phyloP scores from a whole-genome alignment of 2,113 vertebrate genomes.

The Periophthalmodon schlosseri region DNA sequence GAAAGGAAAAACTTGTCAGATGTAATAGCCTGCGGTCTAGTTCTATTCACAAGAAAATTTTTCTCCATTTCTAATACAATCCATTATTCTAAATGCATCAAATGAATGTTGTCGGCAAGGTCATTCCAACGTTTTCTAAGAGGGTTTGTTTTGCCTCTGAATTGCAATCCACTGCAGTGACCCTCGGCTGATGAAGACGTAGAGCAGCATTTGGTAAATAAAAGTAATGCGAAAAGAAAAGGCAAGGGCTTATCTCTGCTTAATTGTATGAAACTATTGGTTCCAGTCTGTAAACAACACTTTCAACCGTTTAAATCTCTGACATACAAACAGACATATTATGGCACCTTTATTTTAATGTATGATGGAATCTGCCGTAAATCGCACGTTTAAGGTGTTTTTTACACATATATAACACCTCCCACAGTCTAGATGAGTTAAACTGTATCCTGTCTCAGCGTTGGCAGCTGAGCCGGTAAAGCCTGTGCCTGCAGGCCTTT shows the following conservation, averaged over 20 bases:
- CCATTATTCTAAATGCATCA: conserved; percentile 30
- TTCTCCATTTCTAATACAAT: conserved; percentile 34
- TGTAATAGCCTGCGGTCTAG: conserved; percentile 23
- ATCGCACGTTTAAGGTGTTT: neutral
- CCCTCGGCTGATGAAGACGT: conserved; percentile 58
- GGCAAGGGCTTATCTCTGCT: neutral
- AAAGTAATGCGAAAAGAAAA: conserved; percentile 35
- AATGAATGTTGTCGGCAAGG: conserved; percentile 54
- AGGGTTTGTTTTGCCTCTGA: conserved; percentile 42
- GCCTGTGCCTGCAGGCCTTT: neutral
- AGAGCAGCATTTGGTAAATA: conserved; percentile 40
- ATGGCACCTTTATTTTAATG: neutral
- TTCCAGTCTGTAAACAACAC: neutral
- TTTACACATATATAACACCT: neutral
- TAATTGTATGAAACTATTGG: conserved; percentile 1
- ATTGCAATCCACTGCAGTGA: conserved; percentile 40
- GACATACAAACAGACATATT: neutral
- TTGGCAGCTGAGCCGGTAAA: neutral
- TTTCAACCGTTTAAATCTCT: neutral
- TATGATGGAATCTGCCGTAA: neutral
- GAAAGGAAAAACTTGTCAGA: conserved; percentile 27
- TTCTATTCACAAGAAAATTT: conserved; percentile 17
- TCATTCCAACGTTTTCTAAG: conserved; percentile 37
- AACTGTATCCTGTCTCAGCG: neutral
- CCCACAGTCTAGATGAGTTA: neutral